Base-by-base conservation (phyloP, 2,888 invertebrate genomes). In the Pollenia angustigena region DNA sequence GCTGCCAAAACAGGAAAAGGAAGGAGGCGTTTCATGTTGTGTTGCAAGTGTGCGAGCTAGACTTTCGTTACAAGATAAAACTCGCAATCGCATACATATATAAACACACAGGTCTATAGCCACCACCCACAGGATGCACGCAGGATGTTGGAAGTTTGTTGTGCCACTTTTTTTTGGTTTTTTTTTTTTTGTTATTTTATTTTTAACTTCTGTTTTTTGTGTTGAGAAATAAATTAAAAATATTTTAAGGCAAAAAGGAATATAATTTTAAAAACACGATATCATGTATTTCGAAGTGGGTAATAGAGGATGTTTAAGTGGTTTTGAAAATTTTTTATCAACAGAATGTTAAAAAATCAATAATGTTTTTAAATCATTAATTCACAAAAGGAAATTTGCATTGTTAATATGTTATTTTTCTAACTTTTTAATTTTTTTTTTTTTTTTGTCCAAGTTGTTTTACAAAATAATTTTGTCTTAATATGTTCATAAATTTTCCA, bases 171-270 rank as follows among this genome's bases (percentile, higher is more conserved):
- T 79, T 71, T 46, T 60, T 50, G 54, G 48, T 68, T 46, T 42
- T 68, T 72, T 42, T 68, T 72, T n/a, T 10, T 14, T n/a, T 48
- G 48, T 60, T 42, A n/a, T 42, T 42, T n/a, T 71, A 58, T n/a
- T 72, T 68, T 79, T 64, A 58, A 23, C 14, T 76, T 74, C 66
- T 83, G 68, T 56, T 87, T 79, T 68, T 87, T 66, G 85, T 89
- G 89, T 91, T 90, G 89, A 90, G 88, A 91, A 92, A 93, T 91
- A 93, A 92, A 93, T 93, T 93, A 92, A 90, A 93, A 92, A 91
- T 91, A 91, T 60, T 68, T 66, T 66, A 48, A 50, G 56, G n/a
- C 32, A 46, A 62, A 72, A 42, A 32, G 14, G 16, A 18, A 54
- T 50, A 40, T 46, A 44, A 62, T 54, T 46, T 56, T 50, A 56